Conservation (phyloP, 2,113 vertebrate genomes). For the Asarcornis scutulata region DNA sequence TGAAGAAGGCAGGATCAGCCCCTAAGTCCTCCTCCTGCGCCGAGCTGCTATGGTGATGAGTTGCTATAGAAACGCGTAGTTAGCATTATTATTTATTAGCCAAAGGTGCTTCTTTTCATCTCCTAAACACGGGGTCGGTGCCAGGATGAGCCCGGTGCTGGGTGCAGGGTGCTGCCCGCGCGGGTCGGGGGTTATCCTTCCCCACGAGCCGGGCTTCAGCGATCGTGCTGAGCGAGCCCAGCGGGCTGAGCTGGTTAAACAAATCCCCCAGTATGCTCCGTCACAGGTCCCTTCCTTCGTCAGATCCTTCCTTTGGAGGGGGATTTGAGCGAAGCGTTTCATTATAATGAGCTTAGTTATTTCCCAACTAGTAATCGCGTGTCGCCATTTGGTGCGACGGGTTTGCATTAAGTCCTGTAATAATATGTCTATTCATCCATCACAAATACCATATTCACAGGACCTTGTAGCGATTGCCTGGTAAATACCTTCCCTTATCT, state of each 20-base stretch:
- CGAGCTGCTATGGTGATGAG: conserved; percentile 72
- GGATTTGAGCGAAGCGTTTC: not conserved
- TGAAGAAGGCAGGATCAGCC: conserved; percentile 52
- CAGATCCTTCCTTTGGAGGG: conserved; percentile 43
- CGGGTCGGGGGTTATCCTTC: not conserved
- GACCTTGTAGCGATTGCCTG: not conserved
- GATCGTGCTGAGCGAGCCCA: not conserved
- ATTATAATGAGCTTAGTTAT: conserved; percentile 8
- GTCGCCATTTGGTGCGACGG: conserved; percentile 11
- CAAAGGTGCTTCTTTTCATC: conserved; percentile 56
- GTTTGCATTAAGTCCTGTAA: conserved; percentile 3
- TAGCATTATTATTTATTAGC: conserved; percentile 71
- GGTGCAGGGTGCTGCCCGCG: not conserved
- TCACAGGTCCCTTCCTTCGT: conserved; percentile 20
- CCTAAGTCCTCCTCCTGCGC: conserved; percentile 18
- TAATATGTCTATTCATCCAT: conserved; percentile 29
- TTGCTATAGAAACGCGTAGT: conserved; percentile 73
- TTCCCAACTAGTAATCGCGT: not conserved
- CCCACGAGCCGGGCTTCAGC: not conserved
- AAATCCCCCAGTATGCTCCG: conserved; percentile 19
- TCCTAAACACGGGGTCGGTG: not conserved
- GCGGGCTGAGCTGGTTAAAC: conserved; percentile 50
- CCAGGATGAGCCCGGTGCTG: not conserved
- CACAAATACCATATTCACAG: conserved; percentile 42
- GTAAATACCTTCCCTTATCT: conserved; percentile 46